Evolutionary conservation across 2,888 invertebrate species (phyloP), one percentile per base, ranked within the genome.

Genomic region (Tachina grossa): DNA sequence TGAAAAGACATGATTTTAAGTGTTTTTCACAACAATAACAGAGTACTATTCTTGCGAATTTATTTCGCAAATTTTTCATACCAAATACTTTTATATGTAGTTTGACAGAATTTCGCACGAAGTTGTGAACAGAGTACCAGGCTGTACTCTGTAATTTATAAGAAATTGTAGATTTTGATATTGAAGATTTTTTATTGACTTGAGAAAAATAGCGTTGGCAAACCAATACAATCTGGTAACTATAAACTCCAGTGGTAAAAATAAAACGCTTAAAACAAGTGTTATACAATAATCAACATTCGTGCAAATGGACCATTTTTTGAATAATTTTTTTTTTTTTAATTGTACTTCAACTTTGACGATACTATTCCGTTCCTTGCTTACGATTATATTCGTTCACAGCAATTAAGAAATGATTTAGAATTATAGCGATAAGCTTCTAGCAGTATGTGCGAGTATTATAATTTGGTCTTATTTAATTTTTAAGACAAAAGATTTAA

Each of bases 401-500:
- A 10, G 63, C 19, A 79, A 71, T 79, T 71, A 71, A 78, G 43
- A 71, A 71, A 79, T 71, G 79, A 71, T 79, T 71, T 53, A 79
- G 63, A 55, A 79, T 71, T 63, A n/a, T n/a, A 19, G 19, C 19
- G 79, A 79, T 79, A 63, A 79, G 63, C 71, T 1, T 59, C 19
- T 11, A 68, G 31, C 10, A 47, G 53, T 5, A n/a, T 13, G 31
- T 31, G 53, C 2, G 13, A 9, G 31, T 31, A 31, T 13, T 22
- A 57, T 43, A 49, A 45, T 31, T 45, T 39, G 4, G 45, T 31
- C 9, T 53, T 43, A 9, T 61, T 22, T 63, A 45, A n/a, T 43
- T 63, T 75, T 53, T 61, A 11, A 63, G 43, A 16, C 9, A 74
- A 66, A 47, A 66, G 16, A 66, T 49, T 55, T 16, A 45, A 55